These are phyloP conservation scores for Poeciliopsis turrubarensis DNA, from an alignment of 2,113 vertebrate genomes.

Conservation along the genomic window DNA sequence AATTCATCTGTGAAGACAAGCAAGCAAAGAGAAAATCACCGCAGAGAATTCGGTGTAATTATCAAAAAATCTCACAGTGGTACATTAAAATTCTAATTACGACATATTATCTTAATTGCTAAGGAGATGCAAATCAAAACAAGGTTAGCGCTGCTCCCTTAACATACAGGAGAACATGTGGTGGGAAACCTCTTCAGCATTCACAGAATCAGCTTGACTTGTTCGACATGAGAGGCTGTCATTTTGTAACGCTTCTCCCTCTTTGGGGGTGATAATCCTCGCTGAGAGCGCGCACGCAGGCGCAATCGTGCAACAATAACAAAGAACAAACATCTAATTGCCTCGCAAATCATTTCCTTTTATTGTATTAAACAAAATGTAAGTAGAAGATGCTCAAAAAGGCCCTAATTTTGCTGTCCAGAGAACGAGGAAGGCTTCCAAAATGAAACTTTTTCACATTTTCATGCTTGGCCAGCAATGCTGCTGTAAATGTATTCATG, in stretches of 20 bases:
- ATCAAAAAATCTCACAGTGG: constrained; percentile 79
- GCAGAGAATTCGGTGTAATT: constrained; percentile 78
- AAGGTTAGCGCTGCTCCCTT: constrained; percentile 77
- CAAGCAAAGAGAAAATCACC: constrained; percentile 73
- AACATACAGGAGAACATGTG: constrained; percentile 70
- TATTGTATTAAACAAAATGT: constrained; percentile 62
- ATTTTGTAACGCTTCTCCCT: constrained; percentile 68
- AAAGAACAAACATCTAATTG: constrained; percentile 74
- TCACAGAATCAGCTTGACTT: constrained; percentile 76
- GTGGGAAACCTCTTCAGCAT: constrained; percentile 72
- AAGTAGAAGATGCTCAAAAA: constrained; percentile 48
- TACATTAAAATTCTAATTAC: constrained; percentile 83
- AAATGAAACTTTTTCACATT: not conserved
- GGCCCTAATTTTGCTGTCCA: constrained; percentile 31
- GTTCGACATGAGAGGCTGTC: constrained; percentile 74
- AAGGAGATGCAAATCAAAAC: constrained; percentile 82
- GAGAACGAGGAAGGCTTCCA: constrained; percentile 15
- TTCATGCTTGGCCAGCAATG: constrained; percentile 18
- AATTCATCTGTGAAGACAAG: constrained; percentile 78
- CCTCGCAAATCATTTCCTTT: constrained; percentile 57
- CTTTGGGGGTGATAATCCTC: constrained; percentile 69
- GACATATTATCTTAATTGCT: constrained; percentile 82
- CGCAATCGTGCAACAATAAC: constrained; percentile 65
- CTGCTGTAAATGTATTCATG: constrained; percentile 1
- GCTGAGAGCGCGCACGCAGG: constrained; percentile 60